A percentile compares a stretch with the other conserved stretches of the same genome.
These are phyloP conservation scores for Microcebus tavaratra DNA, from an alignment of 2,113 vertebrate genomes.

Conservation along the genomic window DNA sequence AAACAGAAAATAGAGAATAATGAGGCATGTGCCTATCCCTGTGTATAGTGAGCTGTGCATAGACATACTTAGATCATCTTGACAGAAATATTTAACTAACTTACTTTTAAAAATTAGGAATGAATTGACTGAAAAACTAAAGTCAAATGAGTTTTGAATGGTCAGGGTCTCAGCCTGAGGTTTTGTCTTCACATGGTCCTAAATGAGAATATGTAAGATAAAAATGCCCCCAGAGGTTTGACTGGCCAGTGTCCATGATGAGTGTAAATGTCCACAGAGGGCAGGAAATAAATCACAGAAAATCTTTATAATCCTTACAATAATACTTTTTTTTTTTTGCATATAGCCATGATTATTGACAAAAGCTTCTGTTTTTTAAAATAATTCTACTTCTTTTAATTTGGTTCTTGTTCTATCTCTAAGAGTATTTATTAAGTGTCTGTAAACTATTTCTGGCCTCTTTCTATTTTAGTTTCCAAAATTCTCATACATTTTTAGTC, in stretches of 20 bases:
- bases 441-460: not conserved
- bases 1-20: not conserved
- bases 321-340: not conserved
- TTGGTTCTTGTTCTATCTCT: not conserved
- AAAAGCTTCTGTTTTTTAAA: not conserved
- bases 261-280: not conserved
- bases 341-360: not conserved
- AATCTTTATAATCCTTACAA: not conserved
- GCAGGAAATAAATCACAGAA: not conserved
- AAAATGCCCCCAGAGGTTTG: not conserved
- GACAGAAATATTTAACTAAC: not conserved
- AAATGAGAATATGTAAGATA: not conserved
- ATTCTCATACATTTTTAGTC: not conserved
- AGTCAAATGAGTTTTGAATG: not conserved
- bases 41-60: rapidly evolving
- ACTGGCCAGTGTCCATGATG: not conserved
- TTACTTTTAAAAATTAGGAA: not conserved
- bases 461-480: not conserved
- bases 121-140: not conserved
- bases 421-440: not conserved
- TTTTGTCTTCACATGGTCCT: not conserved
- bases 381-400: not conserved
- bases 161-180: not conserved
- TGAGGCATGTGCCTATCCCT: not conserved
- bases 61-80: not conserved